These are phyloP conservation scores for Gallinago jamesoni DNA, from an alignment of 2,113 vertebrate genomes.

Conservation along the genomic window DNA sequence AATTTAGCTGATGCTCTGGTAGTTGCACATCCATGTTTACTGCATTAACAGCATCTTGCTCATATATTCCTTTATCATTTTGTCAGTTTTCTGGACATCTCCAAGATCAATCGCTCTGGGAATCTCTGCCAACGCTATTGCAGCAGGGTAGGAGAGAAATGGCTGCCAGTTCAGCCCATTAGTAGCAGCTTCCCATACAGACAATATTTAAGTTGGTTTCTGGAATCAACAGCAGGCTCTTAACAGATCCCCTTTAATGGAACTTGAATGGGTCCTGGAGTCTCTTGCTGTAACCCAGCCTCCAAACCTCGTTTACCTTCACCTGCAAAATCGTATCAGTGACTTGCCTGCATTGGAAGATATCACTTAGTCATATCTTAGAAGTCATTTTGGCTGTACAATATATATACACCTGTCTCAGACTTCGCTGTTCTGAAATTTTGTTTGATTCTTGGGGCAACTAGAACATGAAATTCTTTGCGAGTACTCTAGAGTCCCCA, in stretches of 20 bases:
- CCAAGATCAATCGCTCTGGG: neutral
- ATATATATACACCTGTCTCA: neutral
- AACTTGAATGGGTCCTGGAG: neutral
- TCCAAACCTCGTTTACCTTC: neutral
- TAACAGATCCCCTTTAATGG: neutral
- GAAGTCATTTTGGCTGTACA: neutral
- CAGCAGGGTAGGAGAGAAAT: neutral
- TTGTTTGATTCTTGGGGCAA: neutral
- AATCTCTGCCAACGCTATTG: neutral
- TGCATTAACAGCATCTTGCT: neutral
- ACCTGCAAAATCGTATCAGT: neutral
- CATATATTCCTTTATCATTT: neutral
- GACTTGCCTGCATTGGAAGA: neutral
- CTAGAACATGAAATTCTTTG: neutral
- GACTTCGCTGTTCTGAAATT: neutral
- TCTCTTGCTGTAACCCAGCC: neutral
- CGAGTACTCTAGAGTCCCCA: neutral
- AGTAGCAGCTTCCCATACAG: neutral
- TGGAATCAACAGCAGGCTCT: neutral
- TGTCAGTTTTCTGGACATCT: neutral
- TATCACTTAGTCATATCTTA: too few species aligned
- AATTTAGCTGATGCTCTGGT: neutral
- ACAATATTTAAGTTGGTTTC: neutral
- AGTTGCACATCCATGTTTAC: neutral
- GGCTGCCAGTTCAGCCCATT: neutral